Evolutionary conservation across 2,888 invertebrate genomes (phyloP).

Genomic region (Ceraclea dissimilis): DNA sequence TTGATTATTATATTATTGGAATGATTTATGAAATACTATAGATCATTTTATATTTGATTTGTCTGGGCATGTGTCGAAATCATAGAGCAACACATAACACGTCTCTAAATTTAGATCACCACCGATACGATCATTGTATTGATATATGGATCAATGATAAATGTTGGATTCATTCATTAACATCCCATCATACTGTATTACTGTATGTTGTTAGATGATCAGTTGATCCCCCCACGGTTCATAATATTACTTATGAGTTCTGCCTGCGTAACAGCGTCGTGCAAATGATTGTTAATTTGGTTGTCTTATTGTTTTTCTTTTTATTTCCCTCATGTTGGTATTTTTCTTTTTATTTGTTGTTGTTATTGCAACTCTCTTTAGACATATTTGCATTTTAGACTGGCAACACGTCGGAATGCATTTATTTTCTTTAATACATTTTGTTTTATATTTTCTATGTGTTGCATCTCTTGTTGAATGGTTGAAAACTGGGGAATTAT

Average conservation of each 20-base stretch:
- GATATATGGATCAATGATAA: neutral
- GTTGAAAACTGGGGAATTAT: neutral
- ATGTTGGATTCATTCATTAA: neutral
- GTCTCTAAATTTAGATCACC: neutral
- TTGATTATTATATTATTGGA: slow-evolving; percentile 7
- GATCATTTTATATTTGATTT: neutral
- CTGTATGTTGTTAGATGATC: no score
- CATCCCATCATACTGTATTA: no score
- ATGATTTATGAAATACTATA: neutral
- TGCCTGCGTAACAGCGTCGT: slow-evolving; percentile 5
- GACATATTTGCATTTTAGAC: slow-evolving; percentile 23
- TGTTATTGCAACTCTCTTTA: slow-evolving; percentile 20
- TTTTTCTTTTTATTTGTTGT: neutral
- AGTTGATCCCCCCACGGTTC: neutral
- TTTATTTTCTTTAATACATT: neutral
- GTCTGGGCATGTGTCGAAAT: slow-evolving; percentile 9
- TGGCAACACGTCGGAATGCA: slow-evolving; percentile 5
- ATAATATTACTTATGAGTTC: neutral
- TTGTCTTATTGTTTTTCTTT: neutral
- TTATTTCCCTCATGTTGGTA: neutral
- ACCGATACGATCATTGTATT: neutral
- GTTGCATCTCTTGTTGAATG: slow-evolving; percentile 2
- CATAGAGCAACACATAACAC: neutral
- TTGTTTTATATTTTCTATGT: neutral
- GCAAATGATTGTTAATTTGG: neutral